Percentiles rank a stretch among this genome's conserved stretches.
Evolutionary conservation across 2,888 invertebrate species (phyloP).

Genomic region (Tetrapedia diversipes): DNA sequence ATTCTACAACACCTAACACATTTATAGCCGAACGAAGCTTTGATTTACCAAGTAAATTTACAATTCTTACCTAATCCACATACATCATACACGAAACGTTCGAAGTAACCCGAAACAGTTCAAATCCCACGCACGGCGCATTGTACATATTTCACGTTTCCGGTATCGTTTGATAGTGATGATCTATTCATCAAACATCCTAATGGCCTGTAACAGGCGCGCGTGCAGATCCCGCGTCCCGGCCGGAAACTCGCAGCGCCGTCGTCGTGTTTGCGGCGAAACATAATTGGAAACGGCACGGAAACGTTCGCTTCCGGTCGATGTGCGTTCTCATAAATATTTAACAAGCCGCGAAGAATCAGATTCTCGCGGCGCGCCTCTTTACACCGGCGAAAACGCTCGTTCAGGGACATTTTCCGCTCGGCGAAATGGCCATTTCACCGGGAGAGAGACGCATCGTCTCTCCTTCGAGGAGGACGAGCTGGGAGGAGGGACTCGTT

Average conservation of each 20-base stretch:
- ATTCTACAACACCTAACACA: too few species aligned
- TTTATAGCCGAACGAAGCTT: too few species aligned
- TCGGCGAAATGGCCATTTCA: background rate
- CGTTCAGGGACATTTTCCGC: background rate
- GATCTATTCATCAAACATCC: constrained; percentile 4
- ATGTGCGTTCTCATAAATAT: constrained; percentile 18
- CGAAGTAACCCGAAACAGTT: too few species aligned
- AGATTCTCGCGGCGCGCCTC: background rate
- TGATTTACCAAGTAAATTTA: too few species aligned
- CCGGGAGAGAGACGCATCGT: background rate
- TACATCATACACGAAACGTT: too few species aligned
- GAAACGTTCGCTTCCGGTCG: constrained; percentile 15
- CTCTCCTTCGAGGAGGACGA: background rate
- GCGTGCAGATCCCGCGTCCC: background rate
- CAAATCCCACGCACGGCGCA: background rate
- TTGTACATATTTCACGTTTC: background rate
- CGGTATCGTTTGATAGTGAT: background rate
- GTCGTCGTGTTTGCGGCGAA: background rate
- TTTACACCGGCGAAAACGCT: background rate
- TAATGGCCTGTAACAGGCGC: background rate
- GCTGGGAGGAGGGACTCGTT: background rate
- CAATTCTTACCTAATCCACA: too few species aligned
- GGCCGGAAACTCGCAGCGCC: background rate
- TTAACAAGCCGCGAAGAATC: constrained; percentile 4
- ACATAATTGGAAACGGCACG: constrained; percentile 3